phyloP scores from a whole-genome alignment of 2,113 vertebrate species.

The Rhinogobius similis region DNA sequence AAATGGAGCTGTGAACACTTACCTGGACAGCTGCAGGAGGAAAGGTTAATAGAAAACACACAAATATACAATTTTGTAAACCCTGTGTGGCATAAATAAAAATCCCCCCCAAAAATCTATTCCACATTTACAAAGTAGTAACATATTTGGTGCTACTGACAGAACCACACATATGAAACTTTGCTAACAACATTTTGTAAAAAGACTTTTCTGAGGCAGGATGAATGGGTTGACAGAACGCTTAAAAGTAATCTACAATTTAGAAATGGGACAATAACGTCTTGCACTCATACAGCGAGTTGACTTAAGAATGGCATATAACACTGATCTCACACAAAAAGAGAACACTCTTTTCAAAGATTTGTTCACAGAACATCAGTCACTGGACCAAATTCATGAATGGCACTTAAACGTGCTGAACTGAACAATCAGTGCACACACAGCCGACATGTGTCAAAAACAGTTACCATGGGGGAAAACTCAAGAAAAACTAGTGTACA shows the following conservation, averaged over 20 bases:
- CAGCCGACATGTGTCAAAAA: neutral
- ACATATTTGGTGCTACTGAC: neutral
- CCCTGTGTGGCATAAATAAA: neutral
- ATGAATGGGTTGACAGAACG: neutral
- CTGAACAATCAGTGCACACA: neutral
- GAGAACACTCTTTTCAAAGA: neutral
- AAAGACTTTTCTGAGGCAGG: neutral
- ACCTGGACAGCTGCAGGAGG: constrained; percentile 57
- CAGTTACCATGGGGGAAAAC: neutral
- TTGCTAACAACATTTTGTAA: too few species aligned
- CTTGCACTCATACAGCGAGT: neutral
- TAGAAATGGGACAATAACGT: neutral
- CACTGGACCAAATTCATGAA: neutral
- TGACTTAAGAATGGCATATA: neutral
- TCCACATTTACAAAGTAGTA: neutral
- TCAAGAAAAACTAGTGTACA: neutral
- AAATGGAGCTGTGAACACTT: constrained; percentile 61
- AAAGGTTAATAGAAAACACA: constrained; percentile 10
- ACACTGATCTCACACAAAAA: neutral
- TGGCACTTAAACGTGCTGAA: neutral
- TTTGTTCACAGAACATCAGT: neutral
- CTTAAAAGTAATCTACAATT: neutral
- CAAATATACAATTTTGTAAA: constrained; percentile 5
- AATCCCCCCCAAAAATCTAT: neutral
- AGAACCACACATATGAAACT: neutral